These are phyloP conservation scores for Anguilla anguilla DNA, from an alignment of 2,797 vertebrate species.

Conservation along the genomic window DNA sequence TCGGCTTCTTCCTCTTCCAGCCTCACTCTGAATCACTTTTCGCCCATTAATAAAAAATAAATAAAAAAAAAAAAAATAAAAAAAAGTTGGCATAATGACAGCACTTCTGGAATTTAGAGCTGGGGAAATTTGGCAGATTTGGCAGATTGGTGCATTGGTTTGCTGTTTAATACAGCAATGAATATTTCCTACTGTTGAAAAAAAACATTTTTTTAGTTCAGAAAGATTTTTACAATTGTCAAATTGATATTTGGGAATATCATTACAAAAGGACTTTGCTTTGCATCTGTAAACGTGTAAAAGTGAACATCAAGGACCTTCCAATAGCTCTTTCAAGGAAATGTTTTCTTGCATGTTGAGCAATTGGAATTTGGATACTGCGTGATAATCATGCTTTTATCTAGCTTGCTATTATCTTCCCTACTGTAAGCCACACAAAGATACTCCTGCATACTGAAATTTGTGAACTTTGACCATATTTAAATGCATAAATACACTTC, in stretches of 20 bases:
- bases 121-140: constrained; percentile 80
- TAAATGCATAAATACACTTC: constrained; percentile 58
- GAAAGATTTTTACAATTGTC: constrained; percentile 47
- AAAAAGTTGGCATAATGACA: constrained; percentile 73
- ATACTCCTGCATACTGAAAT: constrained; percentile 44
- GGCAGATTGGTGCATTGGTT: constrained; percentile 61
- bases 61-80: constrained; percentile 71
- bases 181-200: constrained; percentile 75
- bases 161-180: constrained; percentile 67
- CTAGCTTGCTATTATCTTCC: constrained; percentile 25
- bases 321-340: not conserved
- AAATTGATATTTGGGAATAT: constrained; percentile 23
- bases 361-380: not conserved
- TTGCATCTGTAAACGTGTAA: not conserved
- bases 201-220: constrained; percentile 55
- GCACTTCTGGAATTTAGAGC: constrained; percentile 77
- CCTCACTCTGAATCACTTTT: not conserved
- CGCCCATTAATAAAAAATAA: constrained; percentile 65
- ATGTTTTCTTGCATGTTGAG: not conserved
- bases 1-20: not conserved
- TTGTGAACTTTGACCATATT: constrained; percentile 62
- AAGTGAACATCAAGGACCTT: not conserved
- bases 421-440: not conserved
- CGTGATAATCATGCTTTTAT: not conserved
- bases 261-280: not conserved